phyloP scores from a whole-genome alignment of 2,888 invertebrate species.

The Tetranychus truncatus region DNA sequence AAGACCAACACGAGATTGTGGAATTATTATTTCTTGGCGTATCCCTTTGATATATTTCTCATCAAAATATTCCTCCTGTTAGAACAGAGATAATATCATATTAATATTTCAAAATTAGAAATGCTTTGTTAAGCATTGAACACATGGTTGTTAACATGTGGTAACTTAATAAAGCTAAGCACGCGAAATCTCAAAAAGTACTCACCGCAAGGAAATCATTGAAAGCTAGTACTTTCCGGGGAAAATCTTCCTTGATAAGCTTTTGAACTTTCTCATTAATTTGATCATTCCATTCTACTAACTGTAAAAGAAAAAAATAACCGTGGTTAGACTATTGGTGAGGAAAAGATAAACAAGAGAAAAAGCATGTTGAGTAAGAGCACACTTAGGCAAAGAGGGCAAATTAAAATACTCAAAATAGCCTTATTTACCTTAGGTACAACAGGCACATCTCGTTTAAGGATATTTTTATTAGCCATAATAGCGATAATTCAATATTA shows the following conservation, averaged over 20 bases:
- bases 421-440: not conserved
- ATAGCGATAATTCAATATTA: not conserved
- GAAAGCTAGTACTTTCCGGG: constrained; percentile 74
- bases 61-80: constrained; percentile 52
- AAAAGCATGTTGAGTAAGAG: not conserved
- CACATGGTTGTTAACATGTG: not conserved
- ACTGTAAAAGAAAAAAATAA: not conserved
- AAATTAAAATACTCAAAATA: not conserved
- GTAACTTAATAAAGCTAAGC: not conserved
- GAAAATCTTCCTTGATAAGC: constrained; percentile 69
- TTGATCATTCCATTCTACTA: constrained; percentile 19
- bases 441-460: not conserved
- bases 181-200: not conserved
- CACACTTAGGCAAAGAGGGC: not conserved
- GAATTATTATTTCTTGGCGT: constrained; percentile 66
- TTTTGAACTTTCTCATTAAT: constrained; percentile 47
- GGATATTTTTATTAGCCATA: not conserved
- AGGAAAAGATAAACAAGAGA: too few relatives aligned
- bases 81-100: constrained; percentile 25
- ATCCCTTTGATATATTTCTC: constrained; percentile 58
- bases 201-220: constrained; percentile 56
- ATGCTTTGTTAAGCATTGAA: not conserved
- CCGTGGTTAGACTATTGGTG: too few relatives aligned
- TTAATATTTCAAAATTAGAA: constrained; percentile 9
- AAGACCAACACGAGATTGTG: constrained; percentile 42